These are phyloP conservation scores for Hypena proboscidalis DNA, from an alignment of 2,888 invertebrate species.

Conservation along the genomic window DNA sequence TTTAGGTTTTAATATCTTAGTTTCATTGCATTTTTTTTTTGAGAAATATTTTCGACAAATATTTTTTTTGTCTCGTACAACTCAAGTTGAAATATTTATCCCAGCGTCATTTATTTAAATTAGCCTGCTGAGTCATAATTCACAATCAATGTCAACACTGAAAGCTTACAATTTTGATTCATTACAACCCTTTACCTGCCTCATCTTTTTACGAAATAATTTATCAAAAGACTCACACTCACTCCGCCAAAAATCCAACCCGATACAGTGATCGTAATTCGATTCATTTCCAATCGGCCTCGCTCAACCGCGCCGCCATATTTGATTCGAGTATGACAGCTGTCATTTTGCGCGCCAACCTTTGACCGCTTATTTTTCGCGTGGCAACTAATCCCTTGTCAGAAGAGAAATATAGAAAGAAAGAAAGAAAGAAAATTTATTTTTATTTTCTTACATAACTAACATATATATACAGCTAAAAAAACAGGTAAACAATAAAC, in stretches of 20 bases:
- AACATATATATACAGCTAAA: too few species aligned
- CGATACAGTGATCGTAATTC: neutral
- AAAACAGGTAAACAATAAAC: too few species aligned
- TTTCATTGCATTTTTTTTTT: too few species aligned
- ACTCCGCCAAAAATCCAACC: slow-evolving; percentile 3
- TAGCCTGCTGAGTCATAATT: too few species aligned
- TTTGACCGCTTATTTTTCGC: slow-evolving; percentile 63
- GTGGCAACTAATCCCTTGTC: slow-evolving; percentile 48
- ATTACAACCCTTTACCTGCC: neutral
- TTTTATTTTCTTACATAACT: too few species aligned
- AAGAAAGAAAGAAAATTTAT: too few species aligned
- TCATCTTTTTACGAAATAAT: neutral
- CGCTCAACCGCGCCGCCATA: slow-evolving; percentile 46
- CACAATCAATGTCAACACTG: too few species aligned
- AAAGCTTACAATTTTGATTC: neutral
- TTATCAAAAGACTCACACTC: neutral
- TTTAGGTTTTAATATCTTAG: too few species aligned
- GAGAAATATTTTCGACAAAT: too few species aligned
- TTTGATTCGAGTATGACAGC: slow-evolving; percentile 70
- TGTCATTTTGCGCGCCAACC: slow-evolving; percentile 65
- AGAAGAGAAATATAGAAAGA: slow-evolving; percentile 39
- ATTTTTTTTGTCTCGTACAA: too few species aligned
- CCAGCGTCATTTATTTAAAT: too few species aligned
- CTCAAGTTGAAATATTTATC: too few species aligned
- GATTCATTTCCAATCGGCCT: slow-evolving; percentile 7